Base-by-base conservation (phyloP, 2,888 invertebrate species). In the Tholera decimalis region DNA sequence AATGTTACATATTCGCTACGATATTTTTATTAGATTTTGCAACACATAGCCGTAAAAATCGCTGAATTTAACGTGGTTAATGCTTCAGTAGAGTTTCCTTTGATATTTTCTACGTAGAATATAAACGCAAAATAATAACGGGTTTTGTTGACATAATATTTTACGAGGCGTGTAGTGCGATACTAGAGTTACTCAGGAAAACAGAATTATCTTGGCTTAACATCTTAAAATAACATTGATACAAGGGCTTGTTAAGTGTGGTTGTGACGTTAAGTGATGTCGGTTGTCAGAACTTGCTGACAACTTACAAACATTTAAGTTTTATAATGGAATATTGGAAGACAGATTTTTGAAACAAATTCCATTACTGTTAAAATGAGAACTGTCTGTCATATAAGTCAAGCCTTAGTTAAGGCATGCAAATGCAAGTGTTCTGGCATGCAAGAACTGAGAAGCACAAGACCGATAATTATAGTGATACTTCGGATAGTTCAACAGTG, bases 11-110 rank as follows among this genome's bases (percentile, higher is more conserved):
- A 54, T 68, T 63, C 30, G 30, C 15, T 47, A 56, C 22, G 54
- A 57, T 57, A 39, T 28, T 73, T 62, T 79, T 69, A 74, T 62
- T 61, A 55, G 26, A 71, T 57, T 66, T 64, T 15, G 44, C 18
- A 8, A 46, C 35, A 58, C 39, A n/a, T 28, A 24, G 22, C 28
- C 13, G 37, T 41, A 35, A 26, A 53, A 54, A 59, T 49, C 22
- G 43, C 22, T 49, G 30, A 33, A 44, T 39, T 28, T 46, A 57
- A 37, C 11, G 22, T 4, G 20, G 30, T 33, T 57, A 13, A 15
- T 56, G 9, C 44, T 51, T 35, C n/a, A 59, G 18, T 53, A 9
- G 15, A 54, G 6, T 43, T 44, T 47, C 13, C 26, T 57, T 73
- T 50, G 22, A 58, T 41, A 58, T 50, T 54, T 37, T 44, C 15